Base-by-base conservation (phyloP, 2,797 vertebrate genomes). In the Megaceryle alcyon region DNA sequence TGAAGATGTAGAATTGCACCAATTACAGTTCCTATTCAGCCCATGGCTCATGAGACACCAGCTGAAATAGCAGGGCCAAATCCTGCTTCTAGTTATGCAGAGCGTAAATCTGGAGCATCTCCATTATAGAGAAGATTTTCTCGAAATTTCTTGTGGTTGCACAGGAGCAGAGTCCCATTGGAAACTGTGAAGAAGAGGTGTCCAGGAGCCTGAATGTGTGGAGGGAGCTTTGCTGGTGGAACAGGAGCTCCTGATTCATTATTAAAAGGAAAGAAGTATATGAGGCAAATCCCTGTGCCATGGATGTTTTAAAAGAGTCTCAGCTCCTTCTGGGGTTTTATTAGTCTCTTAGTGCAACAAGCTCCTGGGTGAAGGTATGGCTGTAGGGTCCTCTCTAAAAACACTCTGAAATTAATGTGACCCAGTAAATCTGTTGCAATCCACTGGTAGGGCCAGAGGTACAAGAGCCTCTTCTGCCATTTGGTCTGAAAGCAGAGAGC, bases 1-100 rank as follows among this genome's bases (percentile, higher is more conserved):
- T 94, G 96, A 96, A 93, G 95, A 92, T 35, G 82, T 91, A 68
- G 90, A 95, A 96, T 96, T 86, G 88, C 92, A 95, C 93, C 88
- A 88, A 86, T 97, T 95, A 97, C 59, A 66, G 71, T 65, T 89
- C 78, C 85, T 72, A 18, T 91, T 83, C 91, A 73, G 84, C 59
- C 73, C 68, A 90, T 0, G 33, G 60, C 95, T 97, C 91, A 51
- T 16, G 8, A 90, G 93, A 82, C 89, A 33, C 65, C 94, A 72
- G 83, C 65, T 82, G 86, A 89, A 96, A 65, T 41, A 22, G 0
- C 41, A 46, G 77, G 94, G 89, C 86, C 65, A 51, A 88, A 96
- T 75, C 70, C 86, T 86, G 39, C 73, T 91, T 57, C 25, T 10
- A 3, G 69, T 39, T 46, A 66, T 63, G 25, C 43, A 69, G 53